Evolutionary conservation across 2,888 invertebrate genomes (phyloP).

Genomic region (Drosophila meridiana): DNA sequence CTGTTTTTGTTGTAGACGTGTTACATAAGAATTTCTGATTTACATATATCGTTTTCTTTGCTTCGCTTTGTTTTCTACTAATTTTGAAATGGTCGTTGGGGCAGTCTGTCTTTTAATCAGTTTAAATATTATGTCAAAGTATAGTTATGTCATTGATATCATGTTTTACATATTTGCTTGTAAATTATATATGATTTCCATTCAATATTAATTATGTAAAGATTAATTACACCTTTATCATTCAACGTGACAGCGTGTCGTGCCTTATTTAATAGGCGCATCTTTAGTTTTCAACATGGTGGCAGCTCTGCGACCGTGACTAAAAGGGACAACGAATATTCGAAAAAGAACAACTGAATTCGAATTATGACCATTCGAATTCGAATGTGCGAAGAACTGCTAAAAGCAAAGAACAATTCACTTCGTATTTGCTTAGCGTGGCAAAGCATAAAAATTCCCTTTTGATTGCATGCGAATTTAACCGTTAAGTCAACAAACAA

Average conservation of each 20-base stretch:
- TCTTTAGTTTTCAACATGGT: background rate
- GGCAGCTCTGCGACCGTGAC: background rate
- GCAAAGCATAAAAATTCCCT: background rate
- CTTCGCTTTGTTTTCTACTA: conserved; percentile 42
- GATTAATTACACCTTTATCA: background rate
- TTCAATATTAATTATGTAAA: background rate
- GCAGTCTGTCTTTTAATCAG: background rate
- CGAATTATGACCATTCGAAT: background rate
- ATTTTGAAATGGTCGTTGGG: conserved; percentile 27
- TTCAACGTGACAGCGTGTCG: background rate
- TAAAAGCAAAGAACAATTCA: background rate
- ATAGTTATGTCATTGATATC: conserved; percentile 2
- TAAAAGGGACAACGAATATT: background rate
- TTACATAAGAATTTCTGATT: conserved; percentile 62
- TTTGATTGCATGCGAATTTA: conserved; percentile 11
- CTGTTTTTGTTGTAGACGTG: background rate
- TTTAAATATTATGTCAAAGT: conserved; percentile 4
- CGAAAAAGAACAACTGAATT: background rate
- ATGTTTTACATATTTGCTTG: background rate
- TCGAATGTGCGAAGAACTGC: background rate
- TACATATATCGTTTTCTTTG: conserved; percentile 31
- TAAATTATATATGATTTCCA: background rate
- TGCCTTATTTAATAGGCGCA: background rate
- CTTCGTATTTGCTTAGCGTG: background rate
- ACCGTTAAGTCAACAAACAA: conserved; percentile 31